Percentiles rank a stretch among this genome's conserved stretches.
Evolutionary conservation across 2,113 vertebrate genomes (phyloP).

Genomic region (Otis tarda): DNA sequence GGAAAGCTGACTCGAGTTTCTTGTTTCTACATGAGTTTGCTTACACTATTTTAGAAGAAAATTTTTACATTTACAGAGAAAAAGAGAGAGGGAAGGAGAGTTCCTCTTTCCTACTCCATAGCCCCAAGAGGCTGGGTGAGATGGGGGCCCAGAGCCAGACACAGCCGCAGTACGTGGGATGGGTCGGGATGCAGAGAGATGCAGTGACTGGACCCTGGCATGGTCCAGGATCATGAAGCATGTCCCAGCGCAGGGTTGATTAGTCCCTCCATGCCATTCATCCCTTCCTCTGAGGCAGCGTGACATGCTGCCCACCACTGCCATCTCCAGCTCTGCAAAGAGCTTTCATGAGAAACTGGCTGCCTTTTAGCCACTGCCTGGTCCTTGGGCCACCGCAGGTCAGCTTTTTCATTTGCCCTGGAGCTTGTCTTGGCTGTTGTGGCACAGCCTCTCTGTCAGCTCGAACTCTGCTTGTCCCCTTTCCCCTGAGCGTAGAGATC

Average conservation of each 20-base stretch:
- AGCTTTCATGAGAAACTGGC: not conserved
- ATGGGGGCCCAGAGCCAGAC: rapidly evolving
- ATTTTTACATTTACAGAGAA: not conserved
- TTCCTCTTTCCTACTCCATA: not conserved
- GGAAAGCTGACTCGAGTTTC: not conserved
- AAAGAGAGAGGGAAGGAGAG: not conserved
- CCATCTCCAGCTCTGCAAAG: not conserved
- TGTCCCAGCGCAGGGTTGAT: not conserved
- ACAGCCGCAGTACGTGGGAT: not conserved
- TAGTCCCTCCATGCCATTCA: not conserved
- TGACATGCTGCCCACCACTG: not conserved
- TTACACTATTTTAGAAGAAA: not conserved
- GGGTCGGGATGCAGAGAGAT: not conserved
- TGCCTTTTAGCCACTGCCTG: not conserved
- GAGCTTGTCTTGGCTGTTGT: not conserved
- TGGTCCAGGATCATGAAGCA: rapidly evolving
- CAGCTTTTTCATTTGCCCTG: not conserved
- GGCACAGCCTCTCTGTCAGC: not conserved
- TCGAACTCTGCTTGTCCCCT: not conserved
- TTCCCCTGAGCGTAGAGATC: constrained; percentile 9
- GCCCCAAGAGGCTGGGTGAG: not conserved
- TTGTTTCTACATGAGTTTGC: constrained; percentile 17
- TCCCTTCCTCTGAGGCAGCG: rapidly evolving
- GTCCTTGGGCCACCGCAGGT: not conserved
- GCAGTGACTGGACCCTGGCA: not conserved